Evolutionary conservation across 2,888 invertebrate species (phyloP).

Genomic region (Caenorhabditis drosophilae): DNA sequence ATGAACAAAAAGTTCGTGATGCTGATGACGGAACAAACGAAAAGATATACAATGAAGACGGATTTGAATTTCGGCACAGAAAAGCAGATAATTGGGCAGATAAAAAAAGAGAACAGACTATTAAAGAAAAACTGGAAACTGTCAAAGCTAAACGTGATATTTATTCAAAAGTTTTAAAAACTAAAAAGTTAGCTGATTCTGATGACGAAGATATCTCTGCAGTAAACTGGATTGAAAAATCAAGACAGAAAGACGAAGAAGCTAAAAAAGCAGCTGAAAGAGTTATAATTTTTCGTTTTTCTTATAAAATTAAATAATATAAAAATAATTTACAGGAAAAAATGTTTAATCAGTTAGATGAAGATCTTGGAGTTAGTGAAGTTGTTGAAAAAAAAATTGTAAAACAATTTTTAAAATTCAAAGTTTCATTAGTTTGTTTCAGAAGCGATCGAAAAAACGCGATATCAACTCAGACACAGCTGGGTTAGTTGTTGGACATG

Average conservation of each 20-base stretch:
- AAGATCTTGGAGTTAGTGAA: slow-evolving; percentile 86
- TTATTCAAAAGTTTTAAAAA: slow-evolving; percentile 72
- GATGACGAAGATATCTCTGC: slow-evolving; percentile 51
- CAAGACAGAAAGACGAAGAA: slow-evolving; percentile 79
- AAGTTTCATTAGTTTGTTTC: too few species aligned
- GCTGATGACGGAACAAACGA: slow-evolving; percentile 67
- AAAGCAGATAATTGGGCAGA: slow-evolving; percentile 73
- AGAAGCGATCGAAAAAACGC: slow-evolving; percentile 14
- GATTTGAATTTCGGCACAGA: slow-evolving; percentile 71
- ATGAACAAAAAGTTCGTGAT: slow-evolving; percentile 46
- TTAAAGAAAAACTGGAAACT: slow-evolving; percentile 80
- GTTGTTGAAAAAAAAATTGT: slow-evolving; percentile 84
- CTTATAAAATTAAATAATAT: too few species aligned
- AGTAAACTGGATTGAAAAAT: slow-evolving; percentile 82
- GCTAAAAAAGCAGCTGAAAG: slow-evolving; percentile 84
- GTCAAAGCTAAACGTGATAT: slow-evolving; percentile 82
- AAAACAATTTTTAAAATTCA: too few species aligned
- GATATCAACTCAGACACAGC: slow-evolving; percentile 54
- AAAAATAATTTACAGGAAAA: too few species aligned
- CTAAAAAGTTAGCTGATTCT: slow-evolving; percentile 58
- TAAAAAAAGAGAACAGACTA: slow-evolving; percentile 80
- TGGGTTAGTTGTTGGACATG: slow-evolving; percentile 87
- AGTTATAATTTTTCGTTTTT: too few species aligned
- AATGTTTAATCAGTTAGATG: slow-evolving; percentile 90
- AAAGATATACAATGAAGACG: slow-evolving; percentile 72